A percentile compares a stretch with the other conserved stretches of the same genome.
phyloP scores from a whole-genome alignment of 2,888 invertebrate species.

The Taphrorychus bicolor region DNA sequence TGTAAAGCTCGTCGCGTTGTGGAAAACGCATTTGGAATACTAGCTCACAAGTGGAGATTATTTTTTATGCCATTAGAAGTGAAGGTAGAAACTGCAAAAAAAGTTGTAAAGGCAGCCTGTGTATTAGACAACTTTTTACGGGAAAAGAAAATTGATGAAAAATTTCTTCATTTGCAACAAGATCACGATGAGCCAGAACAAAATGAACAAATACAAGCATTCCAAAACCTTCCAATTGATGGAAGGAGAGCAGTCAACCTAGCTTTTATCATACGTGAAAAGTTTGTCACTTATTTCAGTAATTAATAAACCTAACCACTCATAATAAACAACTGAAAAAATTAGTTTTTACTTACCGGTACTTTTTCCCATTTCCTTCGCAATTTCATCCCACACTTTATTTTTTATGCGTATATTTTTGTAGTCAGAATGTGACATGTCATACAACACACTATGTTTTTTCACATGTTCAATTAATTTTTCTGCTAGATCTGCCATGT shows the following conservation, averaged over 20 bases:
- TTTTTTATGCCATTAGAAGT: too few species aligned
- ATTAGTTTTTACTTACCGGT: slow-evolving; percentile 10
- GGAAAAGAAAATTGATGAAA: slow-evolving; percentile 4
- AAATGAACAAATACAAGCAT: background rate
- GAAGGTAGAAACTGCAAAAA: too few species aligned
- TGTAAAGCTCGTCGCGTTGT: too few species aligned
- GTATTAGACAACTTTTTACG: too few species aligned
- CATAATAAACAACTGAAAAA: slow-evolving; percentile 1
- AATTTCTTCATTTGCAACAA: background rate
- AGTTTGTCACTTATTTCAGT: background rate
- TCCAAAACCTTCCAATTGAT: background rate
- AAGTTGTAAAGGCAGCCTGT: too few species aligned
- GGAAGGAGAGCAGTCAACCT: slow-evolving; percentile 2
- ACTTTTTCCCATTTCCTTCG: slow-evolving; percentile 1
- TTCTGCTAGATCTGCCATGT: slow-evolving; percentile 7
- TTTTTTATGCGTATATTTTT: slow-evolving; percentile 8
- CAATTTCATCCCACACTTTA: slow-evolving; percentile 9
- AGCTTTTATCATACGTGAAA: background rate
- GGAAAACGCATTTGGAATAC: too few species aligned
- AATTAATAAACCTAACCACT: background rate
- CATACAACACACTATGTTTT: slow-evolving; percentile 9
- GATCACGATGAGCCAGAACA: background rate
- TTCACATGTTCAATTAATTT: slow-evolving; percentile 10
- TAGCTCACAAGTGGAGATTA: too few species aligned
- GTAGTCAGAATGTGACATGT: slow-evolving; percentile 10